These are phyloP conservation scores for Cactoblastis cactorum DNA, from an alignment of 2,888 invertebrate species.

Conservation along the genomic window DNA sequence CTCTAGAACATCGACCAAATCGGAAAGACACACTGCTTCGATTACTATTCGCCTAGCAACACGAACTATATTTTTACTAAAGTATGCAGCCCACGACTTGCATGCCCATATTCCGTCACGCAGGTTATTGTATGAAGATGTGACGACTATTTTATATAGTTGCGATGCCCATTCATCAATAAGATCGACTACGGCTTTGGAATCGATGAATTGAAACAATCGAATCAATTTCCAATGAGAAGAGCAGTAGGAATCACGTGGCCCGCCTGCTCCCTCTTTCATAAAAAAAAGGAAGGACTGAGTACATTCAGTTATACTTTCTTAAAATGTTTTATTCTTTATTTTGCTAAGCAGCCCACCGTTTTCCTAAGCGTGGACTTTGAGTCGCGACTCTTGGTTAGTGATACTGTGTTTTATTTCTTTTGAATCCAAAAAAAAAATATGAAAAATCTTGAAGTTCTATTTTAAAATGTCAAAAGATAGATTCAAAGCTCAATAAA, in stretches of 20 bases:
- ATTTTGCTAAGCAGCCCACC: no score
- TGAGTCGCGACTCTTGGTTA: no score
- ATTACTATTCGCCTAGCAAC: not conserved
- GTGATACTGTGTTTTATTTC: no score
- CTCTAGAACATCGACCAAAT: not conserved
- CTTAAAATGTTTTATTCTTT: no score
- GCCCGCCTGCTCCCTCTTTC: not conserved
- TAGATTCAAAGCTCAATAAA: no score
- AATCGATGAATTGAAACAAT: constrained; percentile 9
- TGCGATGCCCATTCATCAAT: not conserved
- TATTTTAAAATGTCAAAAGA: no score
- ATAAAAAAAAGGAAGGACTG: no score
- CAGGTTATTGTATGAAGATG: constrained; percentile 7
- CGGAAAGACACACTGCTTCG: no score
- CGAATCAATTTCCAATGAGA: not conserved
- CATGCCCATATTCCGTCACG: constrained; percentile 1
- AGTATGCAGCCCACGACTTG: not conserved
- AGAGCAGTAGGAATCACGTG: not conserved
- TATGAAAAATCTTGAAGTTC: no score
- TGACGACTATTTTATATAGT: not conserved
- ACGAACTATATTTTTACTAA: not conserved
- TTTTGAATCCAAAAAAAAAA: no score
- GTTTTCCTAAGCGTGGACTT: no score
- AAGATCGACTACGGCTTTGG: not conserved
- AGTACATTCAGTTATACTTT: not conserved